A percentile compares a stretch with the other conserved stretches of the same genome.
phyloP scores from a whole-genome alignment of 1,140 invertebrate genomes.

The Drosophila carrolli region DNA sequence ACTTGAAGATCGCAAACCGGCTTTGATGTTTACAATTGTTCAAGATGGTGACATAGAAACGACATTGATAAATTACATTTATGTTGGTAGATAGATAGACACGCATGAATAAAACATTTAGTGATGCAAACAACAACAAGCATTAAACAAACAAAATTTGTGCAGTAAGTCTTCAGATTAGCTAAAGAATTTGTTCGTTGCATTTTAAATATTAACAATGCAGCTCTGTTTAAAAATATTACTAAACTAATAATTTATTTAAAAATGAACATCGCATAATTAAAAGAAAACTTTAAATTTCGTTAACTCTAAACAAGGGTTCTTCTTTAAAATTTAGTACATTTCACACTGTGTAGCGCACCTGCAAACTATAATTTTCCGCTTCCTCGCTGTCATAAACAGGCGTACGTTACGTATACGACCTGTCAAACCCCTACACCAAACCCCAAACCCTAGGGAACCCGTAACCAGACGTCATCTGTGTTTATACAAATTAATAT shows the following conservation, averaged over 20 bases:
- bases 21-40: constrained; percentile 35
- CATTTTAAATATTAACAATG: neutral
- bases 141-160: neutral
- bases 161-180: neutral
- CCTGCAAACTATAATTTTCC: constrained; percentile 1
- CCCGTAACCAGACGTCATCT: constrained; percentile 21
- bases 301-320: no score
- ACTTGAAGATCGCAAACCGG: constrained; percentile 12
- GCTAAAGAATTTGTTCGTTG: neutral
- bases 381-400: constrained; percentile 5
- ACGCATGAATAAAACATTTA: constrained; percentile 46
- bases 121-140: constrained; percentile 2
- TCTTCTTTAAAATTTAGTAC: no score
- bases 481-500: constrained; percentile 45
- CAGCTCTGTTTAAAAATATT: no score
- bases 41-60: constrained; percentile 32
- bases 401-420: constrained; percentile 35
- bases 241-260: no score
- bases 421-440: constrained; percentile 14
- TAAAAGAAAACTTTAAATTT: no score
- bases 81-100: constrained; percentile 24
- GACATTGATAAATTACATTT: constrained; percentile 36
- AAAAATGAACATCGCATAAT: no score
- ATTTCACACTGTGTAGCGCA: neutral
- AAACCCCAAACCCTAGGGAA: constrained; percentile 9